Evolutionary conservation across 2,113 vertebrate genomes (phyloP), one percentile per base, ranked within the genome.

Genomic region (Cebus imitator): DNA sequence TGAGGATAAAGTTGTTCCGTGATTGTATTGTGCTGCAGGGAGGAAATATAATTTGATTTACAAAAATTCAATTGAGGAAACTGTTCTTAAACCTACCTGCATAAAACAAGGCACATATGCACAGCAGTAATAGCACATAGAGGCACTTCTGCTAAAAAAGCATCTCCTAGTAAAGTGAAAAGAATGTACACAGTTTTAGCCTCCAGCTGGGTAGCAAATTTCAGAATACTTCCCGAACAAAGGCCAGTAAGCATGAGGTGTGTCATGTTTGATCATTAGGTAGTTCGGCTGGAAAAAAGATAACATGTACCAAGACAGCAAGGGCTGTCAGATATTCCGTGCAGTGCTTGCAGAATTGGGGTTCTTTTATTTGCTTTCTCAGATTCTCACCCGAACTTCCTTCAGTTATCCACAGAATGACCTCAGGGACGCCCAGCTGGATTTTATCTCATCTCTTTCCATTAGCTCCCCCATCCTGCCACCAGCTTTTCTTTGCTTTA

Each of bases 381-480:
- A 72, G 61, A 96, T 94, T 96, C 78, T 96, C 90, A 79, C 84
- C 90, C 16, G 5, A 95, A 96, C 85, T 96, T 97, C 82, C 87
- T 95, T 98, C 90, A 91, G 76, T 96, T 96, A 96, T 97, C 72
- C 80, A 94, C 84, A 92, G 87, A 97, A 97, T 98, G 97, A 97
- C 96, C 97, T 97, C 90, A 81, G 94, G 92, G 97, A 97, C 40
- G 30, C 90, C 94, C 96, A 94, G 92, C 75, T 97, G 94, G 87
- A 97, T 98, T 96, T 98, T 97, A 97, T 97, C 96, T 98, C 90
- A 97, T 98, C 92, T 96, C 61, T 97, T 96, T 96, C 92, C 81
- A 96, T 97, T 98, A 98, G 87, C 58, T 97, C 58, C 37, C 37
- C 88, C 81, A 97, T 97, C 90, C 94, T 98, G 90, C 95, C 92